Base-by-base conservation (phyloP, 1,140 invertebrate genomes). In the Sipha flava region DNA sequence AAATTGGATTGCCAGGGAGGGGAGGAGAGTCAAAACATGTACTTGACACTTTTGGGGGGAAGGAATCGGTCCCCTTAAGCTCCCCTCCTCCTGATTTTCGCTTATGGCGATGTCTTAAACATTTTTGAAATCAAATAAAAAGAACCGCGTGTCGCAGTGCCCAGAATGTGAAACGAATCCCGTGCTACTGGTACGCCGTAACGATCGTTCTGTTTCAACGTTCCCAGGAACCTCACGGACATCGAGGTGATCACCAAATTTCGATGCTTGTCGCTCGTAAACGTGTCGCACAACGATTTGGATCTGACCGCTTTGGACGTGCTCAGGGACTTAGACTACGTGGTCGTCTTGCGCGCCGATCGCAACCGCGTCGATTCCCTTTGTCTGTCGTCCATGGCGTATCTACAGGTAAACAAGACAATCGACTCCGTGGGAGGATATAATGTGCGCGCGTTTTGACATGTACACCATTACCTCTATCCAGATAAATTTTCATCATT, bases 361-460 rank as follows among this genome's bases (percentile, higher is more conserved):
- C 49, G 43, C 37, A 77, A 77, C 34, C 12, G 7, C n/a, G 52
- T 57, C 31, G 18, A 77, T 37, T 77, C 73, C 7, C 49, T 77
- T 77, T 54, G 52, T 77, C 52, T 77, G n/a, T 40, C 49, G 6
- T 23, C 73, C 16, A 77, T 57, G 49, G 21, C 23, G 49, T 43
- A 77, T 59, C 52, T 77, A 43, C 49, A 77, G 49, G 47, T 77
- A 57, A 68, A n/a, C 26, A 1, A 7, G 16, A 72, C 59, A 77
- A 77, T 59, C 21, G 73, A 77, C 73, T 59, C 26, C 34, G 73
- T 57, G 73, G 31, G 73, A 70, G 66, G 66, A 70, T 70, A 45
- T 47, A 70, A n/a, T 10, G 37, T 23, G 12, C 37, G 21, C 18
- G 52, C 40, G 21, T 57, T 59, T 29, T 40, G 73, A 77, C 49